Evolutionary conservation across 2,113 vertebrate genomes (phyloP), one percentile per base, ranked within the genome.

Genomic region (Cottus gobio): DNA sequence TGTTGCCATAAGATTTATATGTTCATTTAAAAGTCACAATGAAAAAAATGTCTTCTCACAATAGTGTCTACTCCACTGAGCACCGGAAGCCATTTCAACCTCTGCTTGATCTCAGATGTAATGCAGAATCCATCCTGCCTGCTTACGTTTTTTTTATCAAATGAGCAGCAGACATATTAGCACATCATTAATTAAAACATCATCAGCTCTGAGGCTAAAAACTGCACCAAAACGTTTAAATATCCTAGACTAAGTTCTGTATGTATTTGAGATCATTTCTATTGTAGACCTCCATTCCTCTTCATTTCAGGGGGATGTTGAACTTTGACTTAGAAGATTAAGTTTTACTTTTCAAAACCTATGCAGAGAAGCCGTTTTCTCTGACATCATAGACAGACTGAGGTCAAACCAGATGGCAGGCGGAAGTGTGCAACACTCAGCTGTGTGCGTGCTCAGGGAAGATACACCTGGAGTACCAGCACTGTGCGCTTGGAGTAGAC

Each of bases 401-500:
- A 26, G 9, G 16, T 50, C 18, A 48, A 46, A 44, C 36, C 2
- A 58, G 11, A 39, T 39, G 36, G 50, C 10, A 42, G 36, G 22
- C 28, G 34, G 28, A 50, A 22, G 50, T 7, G 18, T 22, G 36
- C 2, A 37, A 42, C 24, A 22, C 71, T 48, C 57, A 18, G 7
- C 28, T 52, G 16, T 52, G 31, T 64, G 60, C 3, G 52, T 22
- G 26, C 28, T 58, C 60, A 58, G 22, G 3, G 10, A 8, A 77
- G 39, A 37, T 18, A 37, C 46, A 66, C 50, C 46, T 61, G 34
- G 6, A 56, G 18, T 26, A 34, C 57, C 46, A 31, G 46, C 64
- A 77, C 20, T 4, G 10, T 56, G 61, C 68, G 67, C 66, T 85
- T 66, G 57, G 56, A 31, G 65, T 56, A 50, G 28, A 71, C 44